A percentile compares a stretch with the other conserved stretches of the same genome.
phyloP scores from a whole-genome alignment of 2,113 vertebrate species.

The Mus spicilegus region DNA sequence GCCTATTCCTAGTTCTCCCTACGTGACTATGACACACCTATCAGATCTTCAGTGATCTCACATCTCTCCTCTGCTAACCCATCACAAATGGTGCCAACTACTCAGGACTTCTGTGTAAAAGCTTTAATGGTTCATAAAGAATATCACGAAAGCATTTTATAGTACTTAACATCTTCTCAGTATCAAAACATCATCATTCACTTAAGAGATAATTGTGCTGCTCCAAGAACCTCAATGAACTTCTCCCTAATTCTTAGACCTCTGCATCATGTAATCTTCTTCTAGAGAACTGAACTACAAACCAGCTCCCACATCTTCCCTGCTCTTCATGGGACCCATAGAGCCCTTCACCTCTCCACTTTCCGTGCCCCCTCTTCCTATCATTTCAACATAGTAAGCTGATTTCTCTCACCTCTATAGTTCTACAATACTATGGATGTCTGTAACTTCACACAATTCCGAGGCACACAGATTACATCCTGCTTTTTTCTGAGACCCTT shows the following conservation, averaged over 20 bases:
- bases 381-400: neutral
- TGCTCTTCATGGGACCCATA: neutral
- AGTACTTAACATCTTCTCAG: slow-evolving; percentile 8
- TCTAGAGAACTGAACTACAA: neutral
- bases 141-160: slow-evolving; percentile 20
- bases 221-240: neutral
- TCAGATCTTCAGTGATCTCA: neutral
- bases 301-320: neutral
- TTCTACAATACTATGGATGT: neutral
- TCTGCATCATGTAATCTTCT: slow-evolving; percentile 1
- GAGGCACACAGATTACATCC: neutral
- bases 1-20: neutral
- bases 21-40: neutral
- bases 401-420: neutral
- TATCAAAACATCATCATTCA: neutral
- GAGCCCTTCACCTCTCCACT: neutral
- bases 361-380: neutral
- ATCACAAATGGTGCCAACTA: neutral
- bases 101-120: slow-evolving; percentile 23
- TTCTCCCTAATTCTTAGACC: neutral
- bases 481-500: neutral
- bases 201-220: slow-evolving; percentile 35
- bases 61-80: neutral
- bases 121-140: slow-evolving; percentile 24
- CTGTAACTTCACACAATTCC: neutral